Evolutionary conservation across 2,888 invertebrate species (phyloP).

Genomic region (Xiphydria camelus): DNA sequence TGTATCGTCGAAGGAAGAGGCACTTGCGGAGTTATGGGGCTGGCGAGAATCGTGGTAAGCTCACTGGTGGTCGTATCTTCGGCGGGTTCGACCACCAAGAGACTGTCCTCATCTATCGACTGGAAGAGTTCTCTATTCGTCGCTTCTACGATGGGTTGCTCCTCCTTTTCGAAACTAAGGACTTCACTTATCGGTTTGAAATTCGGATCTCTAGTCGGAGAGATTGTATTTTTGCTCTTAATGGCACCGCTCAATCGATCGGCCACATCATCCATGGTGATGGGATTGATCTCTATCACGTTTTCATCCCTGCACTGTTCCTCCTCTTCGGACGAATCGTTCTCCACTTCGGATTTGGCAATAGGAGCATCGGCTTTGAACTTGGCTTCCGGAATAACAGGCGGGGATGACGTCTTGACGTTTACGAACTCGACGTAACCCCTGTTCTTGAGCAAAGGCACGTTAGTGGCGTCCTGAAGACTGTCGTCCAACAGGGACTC

Average conservation of each 20-base stretch:
- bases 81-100: slow-evolving; percentile 62
- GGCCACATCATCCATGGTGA: slow-evolving; percentile 50
- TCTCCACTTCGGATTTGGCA: slow-evolving; percentile 45
- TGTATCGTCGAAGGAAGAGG: slow-evolving; percentile 15
- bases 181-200: neutral
- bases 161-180: slow-evolving; percentile 30
- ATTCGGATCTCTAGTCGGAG: slow-evolving; percentile 4
- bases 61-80: slow-evolving; percentile 65
- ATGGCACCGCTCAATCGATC: slow-evolving; percentile 38
- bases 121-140: slow-evolving; percentile 42
- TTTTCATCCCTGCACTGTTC: slow-evolving; percentile 38
- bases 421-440: slow-evolving; percentile 72
- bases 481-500: slow-evolving; percentile 75
- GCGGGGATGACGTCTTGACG: slow-evolving; percentile 36
- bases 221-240: slow-evolving; percentile 8
- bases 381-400: slow-evolving; percentile 8
- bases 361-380: slow-evolving; percentile 42
- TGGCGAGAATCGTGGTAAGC: slow-evolving; percentile 61
- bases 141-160: slow-evolving; percentile 57
- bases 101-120: slow-evolving; percentile 64
- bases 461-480: slow-evolving; percentile 61
- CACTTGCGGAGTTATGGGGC: slow-evolving; percentile 56
- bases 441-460: slow-evolving; percentile 63
- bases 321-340: slow-evolving; percentile 45
- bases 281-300: slow-evolving; percentile 49